Evolutionary conservation across 2,888 invertebrate genomes (phyloP).

Genomic region (Cerceris rybyensis): DNA sequence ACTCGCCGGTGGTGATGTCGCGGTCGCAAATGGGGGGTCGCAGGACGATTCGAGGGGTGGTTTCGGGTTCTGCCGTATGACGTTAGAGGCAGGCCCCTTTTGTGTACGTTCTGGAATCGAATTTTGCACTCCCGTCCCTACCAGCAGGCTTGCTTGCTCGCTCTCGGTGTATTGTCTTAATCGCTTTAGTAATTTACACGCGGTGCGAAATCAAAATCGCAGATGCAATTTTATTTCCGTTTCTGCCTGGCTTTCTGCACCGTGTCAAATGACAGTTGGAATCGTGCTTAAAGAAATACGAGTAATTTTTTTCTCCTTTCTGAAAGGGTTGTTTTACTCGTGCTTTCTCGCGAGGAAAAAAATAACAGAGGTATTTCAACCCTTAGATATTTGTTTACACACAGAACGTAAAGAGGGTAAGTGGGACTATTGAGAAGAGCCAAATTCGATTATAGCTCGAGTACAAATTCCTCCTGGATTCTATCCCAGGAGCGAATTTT

Average conservation of each 20-base stretch:
- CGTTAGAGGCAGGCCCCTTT: conserved; percentile 59
- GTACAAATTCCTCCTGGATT: neutral
- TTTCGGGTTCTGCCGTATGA: conserved; percentile 56
- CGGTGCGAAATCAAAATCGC: conserved; percentile 13
- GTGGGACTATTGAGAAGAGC: conserved; percentile 3
- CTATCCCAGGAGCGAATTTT: neutral
- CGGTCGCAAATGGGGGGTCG: conserved; percentile 36
- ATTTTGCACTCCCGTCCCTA: conserved; percentile 55
- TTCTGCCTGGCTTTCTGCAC: conserved; percentile 9
- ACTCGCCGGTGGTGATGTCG: conserved; percentile 51
- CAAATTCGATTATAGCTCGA: conserved; percentile 9
- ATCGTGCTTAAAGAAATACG: neutral
- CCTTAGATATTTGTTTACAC: conserved; percentile 4
- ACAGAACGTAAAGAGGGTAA: conserved; percentile 4
- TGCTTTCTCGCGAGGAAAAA: neutral
- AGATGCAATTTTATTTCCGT: conserved; percentile 57
- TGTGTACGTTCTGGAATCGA: conserved; percentile 60
- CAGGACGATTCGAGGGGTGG: conserved; percentile 45
- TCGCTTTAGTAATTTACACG: conserved; percentile 39
- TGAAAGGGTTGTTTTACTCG: neutral
- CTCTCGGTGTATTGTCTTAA: conserved; percentile 43
- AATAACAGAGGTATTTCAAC: neutral
- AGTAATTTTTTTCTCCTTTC: neutral
- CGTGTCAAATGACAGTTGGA: too few relatives aligned
- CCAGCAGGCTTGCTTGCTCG: conserved; percentile 4